phyloP scores from a whole-genome alignment of 37 sponge, comb jelly and placozoan species.

The Corticium candelabrum region DNA sequence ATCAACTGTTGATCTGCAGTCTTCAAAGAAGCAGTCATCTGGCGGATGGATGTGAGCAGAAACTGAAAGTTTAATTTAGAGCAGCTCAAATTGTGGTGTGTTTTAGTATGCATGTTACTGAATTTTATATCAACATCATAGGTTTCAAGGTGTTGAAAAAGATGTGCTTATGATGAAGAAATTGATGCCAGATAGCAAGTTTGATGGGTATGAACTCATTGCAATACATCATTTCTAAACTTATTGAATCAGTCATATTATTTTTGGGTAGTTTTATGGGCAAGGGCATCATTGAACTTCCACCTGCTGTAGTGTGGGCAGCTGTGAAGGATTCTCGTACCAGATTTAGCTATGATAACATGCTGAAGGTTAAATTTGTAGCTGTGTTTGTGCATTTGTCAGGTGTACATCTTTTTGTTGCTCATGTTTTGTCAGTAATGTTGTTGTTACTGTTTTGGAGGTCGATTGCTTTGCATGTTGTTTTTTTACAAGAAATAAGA shows the following conservation, averaged over 20 bases:
- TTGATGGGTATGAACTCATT: conserved; percentile 19
- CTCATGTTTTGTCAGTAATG: no score
- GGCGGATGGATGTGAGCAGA: conserved; percentile 68
- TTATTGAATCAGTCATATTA: background rate
- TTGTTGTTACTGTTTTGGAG: no score
- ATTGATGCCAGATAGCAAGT: conserved; percentile 24
- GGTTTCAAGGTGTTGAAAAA: conserved; percentile 42
- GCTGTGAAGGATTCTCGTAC: conserved; percentile 49
- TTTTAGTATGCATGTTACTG: background rate
- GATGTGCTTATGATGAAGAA: conserved; percentile 50
- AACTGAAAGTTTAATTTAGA: no score
- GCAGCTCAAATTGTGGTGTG: no score
- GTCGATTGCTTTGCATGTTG: no score
- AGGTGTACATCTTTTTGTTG: no score
- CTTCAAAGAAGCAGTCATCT: background rate
- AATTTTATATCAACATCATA: background rate
- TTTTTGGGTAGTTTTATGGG: conserved; percentile 55
- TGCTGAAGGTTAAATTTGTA: conserved; percentile 52
- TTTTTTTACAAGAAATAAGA: no score
- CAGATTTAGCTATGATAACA: conserved; percentile 59
- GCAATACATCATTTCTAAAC: background rate
- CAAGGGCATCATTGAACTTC: conserved; percentile 41
- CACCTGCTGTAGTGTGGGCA: conserved; percentile 45
- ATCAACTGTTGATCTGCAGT: background rate
- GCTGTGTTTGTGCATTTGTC: conserved; percentile 1